A percentile compares a stretch with the other conserved stretches of the same genome.
Evolutionary conservation across 1,140 invertebrate genomes (phyloP).

Genomic region (Asobara japonica): DNA sequence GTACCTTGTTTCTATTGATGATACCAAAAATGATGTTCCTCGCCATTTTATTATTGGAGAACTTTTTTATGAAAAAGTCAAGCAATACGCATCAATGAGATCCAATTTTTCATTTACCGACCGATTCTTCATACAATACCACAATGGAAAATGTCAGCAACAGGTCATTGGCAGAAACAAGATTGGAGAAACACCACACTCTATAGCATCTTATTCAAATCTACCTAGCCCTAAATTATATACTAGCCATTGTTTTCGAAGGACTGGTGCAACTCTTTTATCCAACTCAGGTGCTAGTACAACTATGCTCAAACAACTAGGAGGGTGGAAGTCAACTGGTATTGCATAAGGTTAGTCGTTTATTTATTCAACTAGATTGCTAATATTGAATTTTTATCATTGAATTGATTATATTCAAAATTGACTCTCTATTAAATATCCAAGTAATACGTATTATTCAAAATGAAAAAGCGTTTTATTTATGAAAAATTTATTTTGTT

Average conservation of each 20-base stretch:
- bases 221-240: constrained; percentile 6
- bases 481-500: neutral
- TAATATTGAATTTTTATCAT: neutral
- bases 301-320: constrained; percentile 21
- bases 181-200: constrained; percentile 20
- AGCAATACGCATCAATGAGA: constrained; percentile 22
- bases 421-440: neutral
- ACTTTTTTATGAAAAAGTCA: constrained; percentile 26
- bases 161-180: constrained; percentile 22
- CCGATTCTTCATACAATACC: constrained; percentile 29
- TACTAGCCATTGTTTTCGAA: constrained; percentile 29
- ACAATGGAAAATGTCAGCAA: neutral
- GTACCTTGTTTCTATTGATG: constrained; percentile 23
- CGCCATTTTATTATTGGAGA: constrained; percentile 22
- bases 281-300: constrained; percentile 28
- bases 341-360: constrained; percentile 11
- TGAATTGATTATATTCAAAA: neutral
- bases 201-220: constrained; percentile 18
- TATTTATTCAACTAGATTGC: neutral
- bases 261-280: constrained; percentile 25
- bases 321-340: constrained; percentile 23
- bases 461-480: neutral
- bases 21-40: constrained; percentile 29
- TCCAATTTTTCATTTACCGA: constrained; percentile 7
- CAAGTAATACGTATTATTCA: neutral